phyloP scores from a whole-genome alignment of 2,888 invertebrate genomes.

The Anthoptus insignis region DNA sequence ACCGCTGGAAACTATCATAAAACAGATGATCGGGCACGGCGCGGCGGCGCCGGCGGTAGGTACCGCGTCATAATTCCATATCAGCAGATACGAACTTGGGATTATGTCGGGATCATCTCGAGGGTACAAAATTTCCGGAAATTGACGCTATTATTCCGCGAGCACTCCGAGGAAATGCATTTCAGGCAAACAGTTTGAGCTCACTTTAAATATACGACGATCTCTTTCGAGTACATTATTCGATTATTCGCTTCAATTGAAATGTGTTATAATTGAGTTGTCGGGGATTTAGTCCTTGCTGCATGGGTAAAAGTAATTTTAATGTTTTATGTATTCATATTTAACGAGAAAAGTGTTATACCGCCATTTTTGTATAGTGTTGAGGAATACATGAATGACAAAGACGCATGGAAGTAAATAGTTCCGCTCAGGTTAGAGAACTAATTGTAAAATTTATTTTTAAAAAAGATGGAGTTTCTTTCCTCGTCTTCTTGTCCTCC shows the following conservation, averaged over 20 bases:
- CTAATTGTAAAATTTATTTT: too few species aligned
- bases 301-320: too few species aligned
- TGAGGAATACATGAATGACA: too few species aligned
- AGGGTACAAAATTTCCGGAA: slow-evolving; percentile 42
- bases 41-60: too few species aligned
- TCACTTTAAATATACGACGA: slow-evolving; percentile 41
- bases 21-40: too few species aligned
- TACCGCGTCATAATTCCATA: slow-evolving; percentile 2
- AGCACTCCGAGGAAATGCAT: slow-evolving; percentile 44
- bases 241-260: neutral
- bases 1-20: neutral
- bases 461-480: too few species aligned
- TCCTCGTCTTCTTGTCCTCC: too few species aligned
- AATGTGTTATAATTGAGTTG: slow-evolving; percentile 1
- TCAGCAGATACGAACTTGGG: slow-evolving; percentile 6
- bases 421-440: too few species aligned
- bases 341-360: too few species aligned
- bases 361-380: too few species aligned
- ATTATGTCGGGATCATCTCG: slow-evolving; percentile 32
- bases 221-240: slow-evolving; percentile 8
- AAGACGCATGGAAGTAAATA: too few species aligned
- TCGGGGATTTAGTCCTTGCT: neutral
- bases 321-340: too few species aligned
- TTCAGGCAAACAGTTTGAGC: slow-evolving; percentile 46
- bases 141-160: slow-evolving; percentile 46